Conservation (phyloP, 2,113 vertebrate species). For the Lasiurus borealis region DNA sequence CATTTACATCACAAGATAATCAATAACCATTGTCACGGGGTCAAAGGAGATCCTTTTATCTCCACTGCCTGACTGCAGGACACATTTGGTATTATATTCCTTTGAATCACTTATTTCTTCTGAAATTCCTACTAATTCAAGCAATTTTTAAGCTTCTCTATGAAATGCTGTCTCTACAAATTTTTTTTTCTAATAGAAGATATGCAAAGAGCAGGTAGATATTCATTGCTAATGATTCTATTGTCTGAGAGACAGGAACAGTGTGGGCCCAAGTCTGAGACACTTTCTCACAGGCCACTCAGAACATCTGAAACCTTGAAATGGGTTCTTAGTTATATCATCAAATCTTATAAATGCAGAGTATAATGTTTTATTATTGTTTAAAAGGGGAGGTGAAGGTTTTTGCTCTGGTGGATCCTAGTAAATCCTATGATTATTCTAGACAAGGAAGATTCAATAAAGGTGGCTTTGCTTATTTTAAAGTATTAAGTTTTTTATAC, state of each 20-base stretch:
- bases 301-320: conserved; percentile 29
- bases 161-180: conserved; percentile 64
- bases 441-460: conserved; percentile 1
- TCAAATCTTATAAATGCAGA: neutral
- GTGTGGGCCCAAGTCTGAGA: neutral
- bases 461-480: neutral
- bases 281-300: neutral
- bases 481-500: neutral
- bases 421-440: neutral
- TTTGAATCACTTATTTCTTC: conserved; percentile 74
- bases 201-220: conserved; percentile 56
- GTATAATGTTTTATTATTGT: conserved; percentile 32
- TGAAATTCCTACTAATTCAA: conserved; percentile 58
- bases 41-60: conserved; percentile 76
- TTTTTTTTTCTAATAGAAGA: conserved; percentile 60
- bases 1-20: conserved; percentile 77
- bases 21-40: conserved; percentile 72
- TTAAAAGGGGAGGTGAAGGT: neutral
- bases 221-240: conserved; percentile 52
- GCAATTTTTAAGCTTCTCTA: conserved; percentile 67
- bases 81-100: conserved; percentile 56
- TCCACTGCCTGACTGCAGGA: conserved; percentile 47
- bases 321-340: neutral
- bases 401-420: neutral
- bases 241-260: conserved; percentile 46